A percentile compares a stretch with the other conserved stretches of the same genome.
Evolutionary conservation across 2,797 vertebrate species (phyloP).

Genomic region (Caiman crocodilus): DNA sequence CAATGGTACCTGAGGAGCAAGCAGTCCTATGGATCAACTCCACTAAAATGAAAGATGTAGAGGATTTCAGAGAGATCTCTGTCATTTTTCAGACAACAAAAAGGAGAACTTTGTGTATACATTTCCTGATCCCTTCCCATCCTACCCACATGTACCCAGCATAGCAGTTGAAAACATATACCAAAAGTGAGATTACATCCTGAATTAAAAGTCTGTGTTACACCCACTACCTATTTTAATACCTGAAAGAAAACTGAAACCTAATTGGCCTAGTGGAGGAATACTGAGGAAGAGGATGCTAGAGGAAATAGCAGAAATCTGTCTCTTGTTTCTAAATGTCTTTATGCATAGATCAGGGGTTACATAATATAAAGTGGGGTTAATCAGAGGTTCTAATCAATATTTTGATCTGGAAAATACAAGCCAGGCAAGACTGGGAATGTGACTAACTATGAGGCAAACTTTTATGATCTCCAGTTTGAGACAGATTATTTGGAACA

Average conservation of each 20-base stretch:
- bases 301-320: constrained; percentile 4
- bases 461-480: constrained; percentile 24
- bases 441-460: constrained; percentile 5
- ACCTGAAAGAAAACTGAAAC: neutral
- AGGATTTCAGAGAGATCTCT: neutral
- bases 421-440: neutral
- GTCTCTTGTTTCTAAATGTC: neutral
- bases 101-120: neutral
- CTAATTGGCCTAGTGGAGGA: neutral
- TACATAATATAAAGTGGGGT: neutral
- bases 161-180: constrained; percentile 29
- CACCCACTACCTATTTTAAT: neutral
- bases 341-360: neutral
- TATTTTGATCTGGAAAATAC: constrained; percentile 44
- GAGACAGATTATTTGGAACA: constrained; percentile 31
- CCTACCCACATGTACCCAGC: neutral
- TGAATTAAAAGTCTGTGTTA: constrained; percentile 11
- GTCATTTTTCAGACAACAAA: constrained; percentile 25
- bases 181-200: neutral
- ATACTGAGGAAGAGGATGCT: neutral
- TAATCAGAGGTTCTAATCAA: constrained; percentile 21
- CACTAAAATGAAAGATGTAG: neutral
- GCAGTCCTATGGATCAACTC: neutral
- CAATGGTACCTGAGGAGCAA: neutral
- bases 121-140: neutral